These are phyloP conservation scores for Bembecia ichneumoniformis DNA, from an alignment of 2,888 invertebrate species.

Conservation along the genomic window DNA sequence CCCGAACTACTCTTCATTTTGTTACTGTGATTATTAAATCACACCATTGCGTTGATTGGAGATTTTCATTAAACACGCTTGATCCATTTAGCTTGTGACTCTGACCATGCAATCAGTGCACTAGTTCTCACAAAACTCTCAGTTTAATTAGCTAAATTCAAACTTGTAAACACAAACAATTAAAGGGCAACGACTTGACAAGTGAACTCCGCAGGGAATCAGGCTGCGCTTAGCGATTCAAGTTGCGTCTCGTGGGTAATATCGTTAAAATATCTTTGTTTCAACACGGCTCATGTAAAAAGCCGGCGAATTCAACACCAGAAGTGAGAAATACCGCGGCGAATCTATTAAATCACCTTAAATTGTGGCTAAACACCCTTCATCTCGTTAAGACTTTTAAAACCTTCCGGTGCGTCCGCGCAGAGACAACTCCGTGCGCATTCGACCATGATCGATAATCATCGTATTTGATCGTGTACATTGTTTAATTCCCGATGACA, in stretches of 20 bases:
- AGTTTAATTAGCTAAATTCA: slow-evolving; percentile 28
- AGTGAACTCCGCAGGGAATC: slow-evolving; percentile 41
- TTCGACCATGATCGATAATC: slow-evolving; percentile 37
- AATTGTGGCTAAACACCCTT: slow-evolving; percentile 34
- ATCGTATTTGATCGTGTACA: slow-evolving; percentile 60
- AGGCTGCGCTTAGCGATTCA: slow-evolving; percentile 63
- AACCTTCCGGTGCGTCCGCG: slow-evolving; percentile 22
- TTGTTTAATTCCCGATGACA: slow-evolving; percentile 67
- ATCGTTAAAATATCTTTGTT: slow-evolving; percentile 71
- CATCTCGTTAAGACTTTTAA: slow-evolving; percentile 24
- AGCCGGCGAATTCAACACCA: slow-evolving; percentile 41
- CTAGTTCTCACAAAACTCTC: slow-evolving; percentile 58
- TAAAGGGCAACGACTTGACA: slow-evolving; percentile 66
- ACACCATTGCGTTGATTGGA: slow-evolving; percentile 59
- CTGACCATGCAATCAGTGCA: slow-evolving; percentile 50
- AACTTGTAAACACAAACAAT: slow-evolving; percentile 64
- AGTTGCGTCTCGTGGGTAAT: slow-evolving; percentile 63
- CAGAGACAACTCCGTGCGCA: slow-evolving; percentile 24
- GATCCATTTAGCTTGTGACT: slow-evolving; percentile 66
- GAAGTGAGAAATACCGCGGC: slow-evolving; percentile 64
- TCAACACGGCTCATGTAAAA: slow-evolving; percentile 60
- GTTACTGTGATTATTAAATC: slow-evolving; percentile 19
- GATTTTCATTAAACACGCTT: slow-evolving; percentile 51
- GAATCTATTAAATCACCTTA: slow-evolving; percentile 43
- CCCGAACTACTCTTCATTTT: too few species aligned